These are phyloP conservation scores for Zaprionus nigranus DNA, from an alignment of 1,140 invertebrate genomes.

Conservation along the genomic window DNA sequence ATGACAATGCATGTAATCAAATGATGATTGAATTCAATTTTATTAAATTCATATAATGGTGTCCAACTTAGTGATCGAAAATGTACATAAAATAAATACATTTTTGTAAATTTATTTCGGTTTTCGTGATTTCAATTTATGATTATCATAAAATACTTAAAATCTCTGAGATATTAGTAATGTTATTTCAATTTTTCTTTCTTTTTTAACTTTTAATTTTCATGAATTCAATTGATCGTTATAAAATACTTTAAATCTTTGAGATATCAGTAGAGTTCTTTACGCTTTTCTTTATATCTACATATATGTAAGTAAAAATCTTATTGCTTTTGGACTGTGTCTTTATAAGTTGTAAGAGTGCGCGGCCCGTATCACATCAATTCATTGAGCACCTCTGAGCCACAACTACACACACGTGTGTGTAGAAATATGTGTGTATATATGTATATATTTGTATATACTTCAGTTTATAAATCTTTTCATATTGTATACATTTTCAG, in stretches of 20 bases:
- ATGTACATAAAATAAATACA: constrained; percentile 39
- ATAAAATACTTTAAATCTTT: constrained; percentile 15
- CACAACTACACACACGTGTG: constrained; percentile 4
- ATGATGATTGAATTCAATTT: constrained; percentile 41
- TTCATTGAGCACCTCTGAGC: constrained; percentile 39
- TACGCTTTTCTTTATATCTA: background rate
- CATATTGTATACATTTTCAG: constrained; percentile 22
- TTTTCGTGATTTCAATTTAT: background rate
- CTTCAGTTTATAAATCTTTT: background rate
- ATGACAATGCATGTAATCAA: constrained; percentile 5
- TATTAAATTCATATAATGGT: constrained; percentile 34
- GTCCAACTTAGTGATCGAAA: constrained; percentile 22
- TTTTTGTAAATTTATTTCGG: constrained; percentile 8
- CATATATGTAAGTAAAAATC: constrained; percentile 2
- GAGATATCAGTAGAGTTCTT: constrained; percentile 26
- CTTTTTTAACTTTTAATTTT: too few relatives aligned
- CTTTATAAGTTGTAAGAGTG: constrained; percentile 28
- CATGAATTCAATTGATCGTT: too few relatives aligned
- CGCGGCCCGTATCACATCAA: constrained; percentile 35
- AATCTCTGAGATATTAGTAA: too few relatives aligned
- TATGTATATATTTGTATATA: constrained; percentile 1
- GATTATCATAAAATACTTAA: too few relatives aligned
- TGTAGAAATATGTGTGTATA: constrained; percentile 4
- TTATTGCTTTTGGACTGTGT: constrained; percentile 40
- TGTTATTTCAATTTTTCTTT: too few relatives aligned